Base-by-base conservation (phyloP, 2,113 vertebrate species). In the Triplophysa siluroides region DNA sequence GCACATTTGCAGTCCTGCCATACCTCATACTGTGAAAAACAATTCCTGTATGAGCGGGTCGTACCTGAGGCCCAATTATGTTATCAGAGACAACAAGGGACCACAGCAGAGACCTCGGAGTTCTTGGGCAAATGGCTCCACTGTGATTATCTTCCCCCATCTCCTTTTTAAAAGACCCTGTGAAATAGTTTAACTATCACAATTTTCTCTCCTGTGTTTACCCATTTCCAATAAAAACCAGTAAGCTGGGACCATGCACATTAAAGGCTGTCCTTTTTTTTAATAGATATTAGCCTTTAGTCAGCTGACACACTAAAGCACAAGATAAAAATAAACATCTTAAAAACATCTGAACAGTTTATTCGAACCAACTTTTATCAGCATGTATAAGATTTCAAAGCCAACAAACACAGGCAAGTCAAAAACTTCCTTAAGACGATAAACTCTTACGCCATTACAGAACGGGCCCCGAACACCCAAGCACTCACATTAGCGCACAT, bases 61-160 rank as follows among this genome's bases (percentile, higher is more conserved):
- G 65, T 71, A 84, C 79, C 83, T 79, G 76, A 73, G 65, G 60
- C 76, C 66, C 83, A 81, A 79, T 84, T 79, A 84, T 76, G 65
- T 58, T 81, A 84, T 84, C 79, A 81, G 29, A 84, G 71, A 84
- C 69, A 81, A 84, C n/a, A 78, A 76, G 70, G 19, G 38, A 79
- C 79, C 63, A 19, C 66, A 80, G 79, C 73, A 45, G 74, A 78
- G 62, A 74, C 76, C 45, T 70, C 24, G 1, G 61, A 71, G 70
- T 21, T 63, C 69, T 54, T 61, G 11, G 60, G 62, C 33, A 64
- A 69, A 24, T 61, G 58, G 79, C 21, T 79, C 65, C 43, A 21
- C 76, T 33, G 24, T 62, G 18, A 63, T 67, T 81, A 47, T 29
- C 43, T 47, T 68, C 68, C 61, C 64, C 52, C 41, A 24, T 45